Base-by-base conservation (phyloP, 2,888 invertebrate genomes). In the Gortyna flavago region DNA sequence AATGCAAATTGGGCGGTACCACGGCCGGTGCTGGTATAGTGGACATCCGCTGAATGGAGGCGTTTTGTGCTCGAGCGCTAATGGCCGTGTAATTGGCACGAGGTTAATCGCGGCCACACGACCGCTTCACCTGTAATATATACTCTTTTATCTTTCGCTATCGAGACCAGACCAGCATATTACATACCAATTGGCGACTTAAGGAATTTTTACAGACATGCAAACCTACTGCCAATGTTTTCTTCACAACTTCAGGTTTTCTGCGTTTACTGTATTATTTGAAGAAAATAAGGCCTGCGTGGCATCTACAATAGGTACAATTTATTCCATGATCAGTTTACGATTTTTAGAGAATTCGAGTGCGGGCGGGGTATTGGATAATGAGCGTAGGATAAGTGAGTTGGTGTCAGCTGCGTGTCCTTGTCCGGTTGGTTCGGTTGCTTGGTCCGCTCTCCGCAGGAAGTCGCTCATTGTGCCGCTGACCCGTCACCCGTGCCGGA, bases 1-100 rank as follows among this genome's bases (percentile, higher is more conserved):
- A 95, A 96, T 95, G 95, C 94, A 95, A 96, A 96, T 96, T 92
- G 92, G 93, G 92, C 92, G 90, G 91, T 79, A 65, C 69, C 44
- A 72, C 66, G 41, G 66, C 44, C 59, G 32, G 91, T 88, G 90
- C 91, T 89, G 91, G 92, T 90, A 91, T 75, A 75, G 75, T 95
- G 95, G 94, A 94, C 95, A 95, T 95, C 95, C 94, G 93, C 92
- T 94, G 94, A 95, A 95, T 95, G 91, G 92, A 90, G 87, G 89
- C 90, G 92, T 92, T 96, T 96, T 96, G 95, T 96, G 92, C 92
- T 92, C 92, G 87, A 88, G 91, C 93, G 92, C 93, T 96, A 96
- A 96, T 96, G 94, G 93, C 87, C 89, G 92, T 86, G 93, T 96
- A 96, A 96, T 96, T 96, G 94, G 95, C 92, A 91, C 95, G 95